phyloP scores from a whole-genome alignment of 30 jellyfish, hydroid and myxozoan species.

The Sanderia malayensis region DNA sequence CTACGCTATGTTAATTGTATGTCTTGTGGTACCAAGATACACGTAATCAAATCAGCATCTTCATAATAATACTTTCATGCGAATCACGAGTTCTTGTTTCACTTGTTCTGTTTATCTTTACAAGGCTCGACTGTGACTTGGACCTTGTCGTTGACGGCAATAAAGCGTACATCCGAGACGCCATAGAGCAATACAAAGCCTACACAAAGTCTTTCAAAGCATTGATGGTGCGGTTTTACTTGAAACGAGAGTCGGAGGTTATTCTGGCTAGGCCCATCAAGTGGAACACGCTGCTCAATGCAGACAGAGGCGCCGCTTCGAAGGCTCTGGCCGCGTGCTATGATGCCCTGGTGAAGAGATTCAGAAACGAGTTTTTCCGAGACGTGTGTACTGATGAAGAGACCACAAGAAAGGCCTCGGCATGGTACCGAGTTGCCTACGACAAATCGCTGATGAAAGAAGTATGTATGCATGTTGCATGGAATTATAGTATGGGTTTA shows the following conservation, averaged over 20 bases:
- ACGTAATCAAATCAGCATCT: no score
- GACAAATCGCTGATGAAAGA: no score
- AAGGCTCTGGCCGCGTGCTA: slow-evolving; percentile 40
- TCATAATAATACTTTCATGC: no score
- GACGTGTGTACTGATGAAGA: slow-evolving; percentile 31
- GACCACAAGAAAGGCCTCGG: slow-evolving; percentile 60
- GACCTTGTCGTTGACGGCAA: slow-evolving; percentile 59
- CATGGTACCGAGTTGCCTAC: slow-evolving; percentile 71
- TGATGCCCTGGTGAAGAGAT: slow-evolving; percentile 51
- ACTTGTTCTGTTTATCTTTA: no score
- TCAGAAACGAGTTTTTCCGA: slow-evolving; percentile 56
- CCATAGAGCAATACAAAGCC: slow-evolving; percentile 29
- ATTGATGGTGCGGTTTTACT: slow-evolving; percentile 41
- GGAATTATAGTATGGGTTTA: not conserved
- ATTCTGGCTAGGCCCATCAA: slow-evolving; percentile 64
- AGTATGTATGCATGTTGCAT: no score
- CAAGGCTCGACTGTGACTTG: slow-evolving; percentile 18
- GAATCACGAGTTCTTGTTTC: no score
- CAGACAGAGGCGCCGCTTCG: slow-evolving; percentile 70
- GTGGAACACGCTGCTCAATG: slow-evolving; percentile 66
- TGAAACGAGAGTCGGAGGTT: slow-evolving; percentile 77
- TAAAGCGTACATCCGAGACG: slow-evolving; percentile 48
- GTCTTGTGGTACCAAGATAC: no score
- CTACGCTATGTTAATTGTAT: no score
- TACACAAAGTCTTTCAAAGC: slow-evolving; percentile 35